Base-by-base conservation (phyloP, 2,888 invertebrate species). In the Lasioglossum calceatum region DNA sequence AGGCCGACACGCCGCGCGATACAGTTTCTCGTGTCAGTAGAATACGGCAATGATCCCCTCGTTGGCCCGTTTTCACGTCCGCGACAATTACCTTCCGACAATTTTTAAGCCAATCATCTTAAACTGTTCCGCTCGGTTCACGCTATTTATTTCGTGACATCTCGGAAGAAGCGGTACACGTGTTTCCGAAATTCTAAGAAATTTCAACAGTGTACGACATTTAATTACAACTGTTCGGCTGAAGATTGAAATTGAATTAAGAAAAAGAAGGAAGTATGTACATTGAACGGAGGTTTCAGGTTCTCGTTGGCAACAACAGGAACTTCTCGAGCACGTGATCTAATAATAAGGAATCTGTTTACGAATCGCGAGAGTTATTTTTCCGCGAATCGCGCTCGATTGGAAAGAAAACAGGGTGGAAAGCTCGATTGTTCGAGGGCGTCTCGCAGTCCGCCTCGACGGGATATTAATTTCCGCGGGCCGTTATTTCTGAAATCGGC, bases 401-500 rank as follows among this genome's bases (percentile, higher is more conserved):
- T 36, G 4, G 8, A 39, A 36, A n/a, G 42, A 12, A 36, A 32
- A 32, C 5, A 19, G 32, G 19, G 36, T 14, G n/a, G 32, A 27
- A 42, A 32, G 36, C 36, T 44, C 36, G 72, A 81, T 76, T n/a
- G 72, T 54, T n/a, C 39, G n/a, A 16, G n/a, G 47, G 23, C 7
- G 74, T 47, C 61, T 81, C 70, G 73, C 80, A 54, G n/a, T 50
- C 71, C 82, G 77, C 73, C 78, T 75, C 77, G 79, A 36, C 91
- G 89, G 92, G 92, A 94, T 94, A 94, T 94, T 94, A 94, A 94
- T 94, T 93, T 91, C 81, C 87, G 88, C 80, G 89, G 89, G 90
- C 77, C 93, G 94, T 94, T 95, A 94, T 94, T 95, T 94, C 93
- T 93, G 93, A 93, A 94, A 94, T 93, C 92, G 93, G 94, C 92